A percentile compares a stretch with the other conserved stretches of the same genome.
Evolutionary conservation across 2,113 vertebrate genomes (phyloP).

Genomic region (Trogon surrucura): DNA sequence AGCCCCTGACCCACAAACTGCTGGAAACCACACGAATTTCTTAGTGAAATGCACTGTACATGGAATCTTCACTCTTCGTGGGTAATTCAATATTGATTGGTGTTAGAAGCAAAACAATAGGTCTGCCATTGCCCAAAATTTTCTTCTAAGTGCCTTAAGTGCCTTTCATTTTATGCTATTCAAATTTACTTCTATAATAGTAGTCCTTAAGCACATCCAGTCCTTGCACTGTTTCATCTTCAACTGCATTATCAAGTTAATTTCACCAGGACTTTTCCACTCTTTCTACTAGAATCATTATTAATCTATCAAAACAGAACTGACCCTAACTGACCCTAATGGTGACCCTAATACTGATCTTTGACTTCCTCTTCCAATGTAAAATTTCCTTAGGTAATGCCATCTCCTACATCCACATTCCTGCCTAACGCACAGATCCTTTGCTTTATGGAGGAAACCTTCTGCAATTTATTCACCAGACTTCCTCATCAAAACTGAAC

Average conservation of each 20-base stretch:
- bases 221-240: neutral
- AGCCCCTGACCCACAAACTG: neutral
- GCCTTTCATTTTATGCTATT: neutral
- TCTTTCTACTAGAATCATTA: neutral
- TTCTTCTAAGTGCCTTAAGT: neutral
- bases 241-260: neutral
- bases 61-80: neutral
- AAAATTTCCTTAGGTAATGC: neutral
- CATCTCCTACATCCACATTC: neutral
- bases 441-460: neutral
- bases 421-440: neutral
- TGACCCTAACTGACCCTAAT: neutral
- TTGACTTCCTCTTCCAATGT: neutral
- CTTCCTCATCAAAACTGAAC: neutral
- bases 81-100: accelerated
- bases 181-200: neutral
- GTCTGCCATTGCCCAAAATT: neutral
- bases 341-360: neutral
- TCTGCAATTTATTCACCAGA: neutral
- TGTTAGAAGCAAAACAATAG: neutral
- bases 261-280: neutral
- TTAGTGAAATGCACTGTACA: accelerated
- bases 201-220: neutral
- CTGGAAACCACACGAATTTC: neutral
- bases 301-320: neutral